Conservation (phyloP, 2,113 vertebrate species). For the Marcusenius ussheri region DNA sequence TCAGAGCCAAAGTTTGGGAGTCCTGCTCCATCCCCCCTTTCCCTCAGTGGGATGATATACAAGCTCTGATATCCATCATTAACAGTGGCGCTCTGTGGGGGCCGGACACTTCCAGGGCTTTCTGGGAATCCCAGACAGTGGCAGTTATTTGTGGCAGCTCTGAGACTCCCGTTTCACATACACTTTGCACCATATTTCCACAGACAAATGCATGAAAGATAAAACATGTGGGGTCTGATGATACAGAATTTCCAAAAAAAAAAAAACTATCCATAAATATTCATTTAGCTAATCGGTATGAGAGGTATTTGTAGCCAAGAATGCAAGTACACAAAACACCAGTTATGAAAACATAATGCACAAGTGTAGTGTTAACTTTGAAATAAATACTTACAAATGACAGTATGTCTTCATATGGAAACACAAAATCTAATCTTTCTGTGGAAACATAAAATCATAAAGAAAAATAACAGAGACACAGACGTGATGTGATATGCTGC, state of each 20-base stretch:
- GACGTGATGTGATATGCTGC: neutral
- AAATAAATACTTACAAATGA: neutral
- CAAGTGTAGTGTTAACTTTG: neutral
- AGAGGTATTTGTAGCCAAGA: neutral
- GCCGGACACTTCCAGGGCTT: neutral
- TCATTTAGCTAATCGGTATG: neutral
- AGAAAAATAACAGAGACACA: neutral
- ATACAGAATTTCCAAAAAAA: neutral
- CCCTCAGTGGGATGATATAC: constrained; percentile 8
- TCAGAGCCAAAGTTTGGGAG: neutral
- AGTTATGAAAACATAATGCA: neutral
- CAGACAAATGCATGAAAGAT: constrained; percentile 7
- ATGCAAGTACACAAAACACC: neutral
- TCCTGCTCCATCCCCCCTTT: neutral
- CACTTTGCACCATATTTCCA: constrained; percentile 5
- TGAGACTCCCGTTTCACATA: neutral
- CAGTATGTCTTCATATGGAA: neutral
- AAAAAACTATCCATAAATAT: neutral
- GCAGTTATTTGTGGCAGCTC: neutral
- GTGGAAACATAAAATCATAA: neutral
- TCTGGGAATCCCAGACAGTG: constrained; percentile 5
- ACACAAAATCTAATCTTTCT: neutral
- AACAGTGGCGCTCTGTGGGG: neutral
- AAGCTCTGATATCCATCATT: constrained; percentile 4
- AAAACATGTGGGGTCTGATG: constrained; percentile 8